These are phyloP conservation scores for Eupeodes luniger DNA, from an alignment of 2,888 invertebrate species.

Conservation along the genomic window DNA sequence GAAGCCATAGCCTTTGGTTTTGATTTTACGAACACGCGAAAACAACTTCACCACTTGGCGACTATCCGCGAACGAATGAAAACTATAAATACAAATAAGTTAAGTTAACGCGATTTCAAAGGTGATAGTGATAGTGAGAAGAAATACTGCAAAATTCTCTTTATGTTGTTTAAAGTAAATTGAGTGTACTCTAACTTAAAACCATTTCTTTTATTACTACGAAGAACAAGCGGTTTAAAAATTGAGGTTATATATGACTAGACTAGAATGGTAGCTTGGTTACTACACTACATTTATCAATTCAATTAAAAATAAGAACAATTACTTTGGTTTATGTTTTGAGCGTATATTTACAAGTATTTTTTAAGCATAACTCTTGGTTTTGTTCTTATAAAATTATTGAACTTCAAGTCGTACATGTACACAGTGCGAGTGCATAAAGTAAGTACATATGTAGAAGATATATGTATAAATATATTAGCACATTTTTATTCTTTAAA, in stretches of 20 bases:
- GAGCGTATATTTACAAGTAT: neutral
- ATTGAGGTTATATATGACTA: slow-evolving; percentile 20
- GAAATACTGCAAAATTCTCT: neutral
- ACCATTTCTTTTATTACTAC: neutral
- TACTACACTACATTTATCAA: neutral
- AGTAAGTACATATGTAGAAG: neutral
- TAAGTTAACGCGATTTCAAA: neutral
- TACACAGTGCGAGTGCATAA: neutral
- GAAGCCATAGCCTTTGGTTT: slow-evolving; percentile 77
- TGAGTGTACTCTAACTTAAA: neutral
- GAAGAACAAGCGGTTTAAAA: neutral
- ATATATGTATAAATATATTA: neutral
- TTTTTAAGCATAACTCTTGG: neutral
- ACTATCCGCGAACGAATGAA: slow-evolving; percentile 23
- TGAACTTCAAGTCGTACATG: neutral
- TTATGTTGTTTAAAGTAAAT: neutral
- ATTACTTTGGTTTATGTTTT: neutral
- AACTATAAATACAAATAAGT: neutral
- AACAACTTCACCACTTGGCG: neutral
- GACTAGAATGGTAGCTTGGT: neutral
- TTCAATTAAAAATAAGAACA: too few species aligned
- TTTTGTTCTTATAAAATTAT: neutral
- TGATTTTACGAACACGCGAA: slow-evolving; percentile 10
- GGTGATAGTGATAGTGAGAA: neutral
- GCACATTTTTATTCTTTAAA: neutral